Conservation (phyloP, 2,797 vertebrate genomes). For the Neosilurus mollespiculum region DNA sequence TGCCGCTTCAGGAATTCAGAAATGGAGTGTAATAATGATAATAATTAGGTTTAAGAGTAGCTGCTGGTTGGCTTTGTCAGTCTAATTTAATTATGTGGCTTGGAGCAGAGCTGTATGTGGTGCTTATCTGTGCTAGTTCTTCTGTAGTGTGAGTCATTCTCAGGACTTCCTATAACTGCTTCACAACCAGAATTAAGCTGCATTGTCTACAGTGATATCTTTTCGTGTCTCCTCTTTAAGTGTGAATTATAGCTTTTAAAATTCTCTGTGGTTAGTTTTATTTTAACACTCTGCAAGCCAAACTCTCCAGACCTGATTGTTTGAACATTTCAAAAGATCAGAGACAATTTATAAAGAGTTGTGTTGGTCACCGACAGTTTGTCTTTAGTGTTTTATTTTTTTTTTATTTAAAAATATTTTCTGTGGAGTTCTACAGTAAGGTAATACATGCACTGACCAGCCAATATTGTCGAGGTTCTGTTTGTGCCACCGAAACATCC, state of each 20-base stretch:
- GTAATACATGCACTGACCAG: no score
- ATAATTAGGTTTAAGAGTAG: constrained; percentile 10
- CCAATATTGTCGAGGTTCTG: no score
- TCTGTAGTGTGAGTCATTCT: constrained; percentile 8
- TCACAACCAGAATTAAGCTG: not conserved
- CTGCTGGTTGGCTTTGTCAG: constrained; percentile 2
- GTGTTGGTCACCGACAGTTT: not conserved
- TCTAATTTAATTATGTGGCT: constrained; percentile 14
- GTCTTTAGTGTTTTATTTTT: not conserved
- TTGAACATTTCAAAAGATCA: no score
- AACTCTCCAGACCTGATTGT: not conserved
- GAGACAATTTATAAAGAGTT: no score
- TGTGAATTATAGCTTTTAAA: not conserved
- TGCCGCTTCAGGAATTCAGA: constrained; percentile 2
- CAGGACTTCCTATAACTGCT: not conserved
- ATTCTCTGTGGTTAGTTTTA: not conserved
- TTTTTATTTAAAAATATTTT: not conserved
- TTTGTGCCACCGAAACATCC: no score
- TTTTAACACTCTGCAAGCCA: not conserved
- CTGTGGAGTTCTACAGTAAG: not conserved
- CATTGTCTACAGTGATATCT: not conserved
- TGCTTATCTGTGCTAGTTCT: constrained; percentile 12
- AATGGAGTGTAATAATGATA: not conserved
- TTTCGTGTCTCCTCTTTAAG: not conserved
- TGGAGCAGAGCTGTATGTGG: not conserved